Conservation (phyloP, 2,888 invertebrate genomes). For the Adineta ricciae region DNA sequence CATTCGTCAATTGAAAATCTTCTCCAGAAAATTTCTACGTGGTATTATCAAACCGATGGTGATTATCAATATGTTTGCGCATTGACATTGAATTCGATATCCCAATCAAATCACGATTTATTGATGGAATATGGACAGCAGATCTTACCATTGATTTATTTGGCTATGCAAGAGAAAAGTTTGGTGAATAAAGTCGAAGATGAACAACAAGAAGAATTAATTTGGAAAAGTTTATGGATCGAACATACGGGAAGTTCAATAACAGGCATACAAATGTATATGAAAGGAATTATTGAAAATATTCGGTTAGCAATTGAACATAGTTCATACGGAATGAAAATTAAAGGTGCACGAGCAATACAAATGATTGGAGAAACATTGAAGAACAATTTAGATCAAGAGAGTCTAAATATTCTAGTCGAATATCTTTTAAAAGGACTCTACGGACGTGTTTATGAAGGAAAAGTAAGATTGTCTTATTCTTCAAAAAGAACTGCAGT, state of each 20-base stretch:
- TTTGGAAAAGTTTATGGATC: slow-evolving; percentile 1
- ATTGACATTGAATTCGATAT: slow-evolving; percentile 64
- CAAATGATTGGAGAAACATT: not conserved
- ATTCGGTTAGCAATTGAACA: not conserved
- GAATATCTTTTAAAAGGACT: not conserved
- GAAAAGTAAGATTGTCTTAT: not conserved
- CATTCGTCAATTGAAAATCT: slow-evolving; percentile 62
- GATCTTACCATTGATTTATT: slow-evolving; percentile 71
- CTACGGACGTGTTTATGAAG: slow-evolving; percentile 5
- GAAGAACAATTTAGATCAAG: not conserved
- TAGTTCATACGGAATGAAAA: not conserved
- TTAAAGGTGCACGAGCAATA: slow-evolving; percentile 9
- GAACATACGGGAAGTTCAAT: slow-evolving; percentile 15
- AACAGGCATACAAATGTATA: slow-evolving; percentile 5
- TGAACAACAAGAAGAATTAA: slow-evolving; percentile 16
- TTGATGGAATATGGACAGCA: slow-evolving; percentile 66
- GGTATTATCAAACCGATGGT: slow-evolving; percentile 64
- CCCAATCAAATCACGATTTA: slow-evolving; percentile 66
- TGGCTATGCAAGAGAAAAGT: slow-evolving; percentile 72
- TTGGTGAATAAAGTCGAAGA: not conserved
- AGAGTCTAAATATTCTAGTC: not conserved
- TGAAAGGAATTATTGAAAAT: not conserved
- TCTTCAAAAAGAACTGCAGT: no score
- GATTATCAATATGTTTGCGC: slow-evolving; percentile 57
- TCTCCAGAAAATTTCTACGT: slow-evolving; percentile 57